phyloP scores from a whole-genome alignment of 2,113 vertebrate genomes.

The Craseonycteris thonglongyai region DNA sequence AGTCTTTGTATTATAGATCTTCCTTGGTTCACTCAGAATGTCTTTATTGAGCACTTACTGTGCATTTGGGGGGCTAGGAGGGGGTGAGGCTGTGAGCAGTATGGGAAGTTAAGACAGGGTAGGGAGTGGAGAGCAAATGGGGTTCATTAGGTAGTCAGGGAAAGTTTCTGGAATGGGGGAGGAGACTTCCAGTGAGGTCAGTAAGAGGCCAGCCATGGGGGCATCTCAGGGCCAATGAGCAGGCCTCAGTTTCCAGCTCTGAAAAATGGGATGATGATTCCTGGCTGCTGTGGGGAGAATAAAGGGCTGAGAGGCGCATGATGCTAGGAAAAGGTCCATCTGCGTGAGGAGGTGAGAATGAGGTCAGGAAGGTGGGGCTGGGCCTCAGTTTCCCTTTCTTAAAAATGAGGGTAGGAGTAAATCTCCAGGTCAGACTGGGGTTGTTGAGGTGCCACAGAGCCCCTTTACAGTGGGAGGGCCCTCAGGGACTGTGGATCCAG shows the following conservation, averaged over 20 bases:
- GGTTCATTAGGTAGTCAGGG: background rate
- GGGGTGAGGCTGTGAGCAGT: too few relatives aligned
- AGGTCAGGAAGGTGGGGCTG: background rate
- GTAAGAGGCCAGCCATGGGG: background rate
- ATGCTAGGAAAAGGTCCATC: background rate
- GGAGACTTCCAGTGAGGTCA: background rate
- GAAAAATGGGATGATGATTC: background rate
- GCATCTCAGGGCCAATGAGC: background rate
- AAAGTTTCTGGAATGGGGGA: background rate
- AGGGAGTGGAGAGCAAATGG: background rate
- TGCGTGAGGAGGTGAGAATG: background rate
- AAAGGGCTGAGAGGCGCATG: background rate
- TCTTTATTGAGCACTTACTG: background rate
- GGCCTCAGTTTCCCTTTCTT: background rate
- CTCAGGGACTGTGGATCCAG: background rate
- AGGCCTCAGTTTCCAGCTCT: background rate
- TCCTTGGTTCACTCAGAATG: background rate
- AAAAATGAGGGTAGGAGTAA: background rate
- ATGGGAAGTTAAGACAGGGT: background rate
- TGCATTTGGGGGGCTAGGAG: background rate
- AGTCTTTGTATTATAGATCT: background rate
- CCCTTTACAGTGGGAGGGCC: background rate
- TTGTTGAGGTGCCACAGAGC: background rate
- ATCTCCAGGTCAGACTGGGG: background rate
- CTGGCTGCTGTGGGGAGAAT: too few relatives aligned